These are phyloP conservation scores for Asbolus verrucosus DNA, from an alignment of 1,140 invertebrate genomes.

Conservation along the genomic window DNA sequence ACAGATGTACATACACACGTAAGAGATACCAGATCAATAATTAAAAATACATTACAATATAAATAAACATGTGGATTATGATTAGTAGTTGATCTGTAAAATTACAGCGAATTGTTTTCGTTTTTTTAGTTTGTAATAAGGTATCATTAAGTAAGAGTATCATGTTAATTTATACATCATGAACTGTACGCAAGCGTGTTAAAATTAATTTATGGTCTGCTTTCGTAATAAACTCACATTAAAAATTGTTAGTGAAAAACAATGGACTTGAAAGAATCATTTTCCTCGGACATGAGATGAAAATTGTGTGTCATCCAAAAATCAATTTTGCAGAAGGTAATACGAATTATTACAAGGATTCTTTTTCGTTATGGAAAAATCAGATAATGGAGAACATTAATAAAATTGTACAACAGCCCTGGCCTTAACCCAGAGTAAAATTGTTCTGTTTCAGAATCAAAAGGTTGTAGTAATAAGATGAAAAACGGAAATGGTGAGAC, in stretches of 20 bases:
- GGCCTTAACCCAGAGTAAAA: background rate
- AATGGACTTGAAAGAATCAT: background rate
- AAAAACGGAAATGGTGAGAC: constrained; percentile 56
- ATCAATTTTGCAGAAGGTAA: constrained; percentile 13
- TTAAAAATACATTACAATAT: background rate
- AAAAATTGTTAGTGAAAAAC: constrained; percentile 5
- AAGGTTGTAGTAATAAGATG: constrained; percentile 52
- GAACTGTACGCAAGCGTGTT: constrained; percentile 38
- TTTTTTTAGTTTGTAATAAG: constrained; percentile 6
- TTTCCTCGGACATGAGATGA: background rate
- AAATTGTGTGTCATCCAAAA: constrained; percentile 11
- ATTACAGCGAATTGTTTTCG: constrained; percentile 14
- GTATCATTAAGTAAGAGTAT: constrained; percentile 38
- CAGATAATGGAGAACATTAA: too few relatives aligned
- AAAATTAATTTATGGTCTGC: constrained; percentile 28
- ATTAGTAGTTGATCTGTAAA: background rate
- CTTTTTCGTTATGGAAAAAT: too few relatives aligned
- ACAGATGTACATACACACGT: background rate
- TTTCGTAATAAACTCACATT: constrained; percentile 21
- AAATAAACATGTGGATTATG: background rate
- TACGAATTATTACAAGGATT: too few relatives aligned
- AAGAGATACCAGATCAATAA: background rate
- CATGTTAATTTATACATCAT: constrained; percentile 15
- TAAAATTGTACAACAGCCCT: background rate
- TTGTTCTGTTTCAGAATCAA: constrained; percentile 48